These are phyloP conservation scores for Caloenas nicobarica DNA, from an alignment of 2,113 vertebrate genomes.

Conservation along the genomic window DNA sequence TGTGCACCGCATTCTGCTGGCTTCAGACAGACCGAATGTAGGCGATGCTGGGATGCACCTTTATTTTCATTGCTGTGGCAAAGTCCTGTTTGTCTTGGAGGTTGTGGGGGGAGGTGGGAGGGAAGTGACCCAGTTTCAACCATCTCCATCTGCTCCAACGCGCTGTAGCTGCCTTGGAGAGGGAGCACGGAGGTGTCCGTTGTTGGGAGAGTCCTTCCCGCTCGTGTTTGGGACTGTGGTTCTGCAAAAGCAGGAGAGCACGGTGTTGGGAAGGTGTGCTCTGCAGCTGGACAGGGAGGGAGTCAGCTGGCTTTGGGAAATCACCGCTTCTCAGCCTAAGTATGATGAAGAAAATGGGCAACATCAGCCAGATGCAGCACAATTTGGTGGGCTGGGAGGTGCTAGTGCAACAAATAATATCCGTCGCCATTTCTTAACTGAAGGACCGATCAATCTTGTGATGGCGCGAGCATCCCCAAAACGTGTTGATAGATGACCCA, in stretches of 20 bases:
- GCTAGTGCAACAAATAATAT: neutral
- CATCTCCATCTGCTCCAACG: neutral
- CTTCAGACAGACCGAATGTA: neutral
- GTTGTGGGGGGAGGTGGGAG: neutral
- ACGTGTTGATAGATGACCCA: neutral
- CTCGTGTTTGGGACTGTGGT: fast-evolving
- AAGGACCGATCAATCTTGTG: neutral
- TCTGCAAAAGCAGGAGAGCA: neutral
- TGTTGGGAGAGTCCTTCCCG: neutral
- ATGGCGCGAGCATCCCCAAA: neutral
- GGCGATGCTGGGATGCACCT: fast-evolving
- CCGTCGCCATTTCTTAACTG: neutral
- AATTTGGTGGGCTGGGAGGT: neutral
- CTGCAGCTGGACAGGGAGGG: neutral
- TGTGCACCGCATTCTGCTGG: neutral
- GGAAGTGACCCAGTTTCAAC: neutral
- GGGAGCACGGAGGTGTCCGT: neutral
- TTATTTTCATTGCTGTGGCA: neutral
- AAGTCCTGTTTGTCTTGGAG: neutral
- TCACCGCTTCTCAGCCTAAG: neutral
- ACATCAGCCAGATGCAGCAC: fast-evolving
- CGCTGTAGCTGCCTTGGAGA: neutral
- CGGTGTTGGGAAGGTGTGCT: neutral
- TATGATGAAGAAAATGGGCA: too few species aligned
- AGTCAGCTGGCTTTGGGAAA: neutral